phyloP scores from a whole-genome alignment of 1,140 invertebrate genomes.

The Cydia splendana region DNA sequence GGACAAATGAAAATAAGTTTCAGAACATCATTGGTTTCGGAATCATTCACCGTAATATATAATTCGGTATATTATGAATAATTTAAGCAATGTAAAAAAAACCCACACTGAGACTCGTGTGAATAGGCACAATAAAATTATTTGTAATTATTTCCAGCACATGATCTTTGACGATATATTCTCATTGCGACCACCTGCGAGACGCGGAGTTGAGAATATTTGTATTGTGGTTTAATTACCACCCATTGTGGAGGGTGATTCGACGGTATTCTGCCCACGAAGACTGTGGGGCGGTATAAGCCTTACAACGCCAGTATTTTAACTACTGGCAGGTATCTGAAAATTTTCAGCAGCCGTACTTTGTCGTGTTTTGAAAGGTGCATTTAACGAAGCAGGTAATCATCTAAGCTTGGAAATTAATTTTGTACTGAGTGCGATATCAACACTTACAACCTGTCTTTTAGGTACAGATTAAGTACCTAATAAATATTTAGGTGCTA shows the following conservation, averaged over 20 bases:
- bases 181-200: constrained; percentile 72
- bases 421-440: too few species aligned
- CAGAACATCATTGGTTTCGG: not conserved
- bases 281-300: not conserved
- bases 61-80: not conserved
- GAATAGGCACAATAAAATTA: constrained; percentile 40
- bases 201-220: constrained; percentile 69
- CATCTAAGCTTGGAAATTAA: too few species aligned
- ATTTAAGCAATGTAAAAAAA: not conserved
- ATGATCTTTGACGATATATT: constrained; percentile 57
- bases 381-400: too few species aligned
- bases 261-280: constrained; percentile 44
- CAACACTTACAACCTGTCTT: too few species aligned
- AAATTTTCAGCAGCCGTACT: not conserved
- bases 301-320: not conserved
- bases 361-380: too few species aligned
- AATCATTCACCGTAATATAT: not conserved
- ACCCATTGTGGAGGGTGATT: constrained; percentile 70
- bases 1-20: not conserved
- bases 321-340: not conserved
- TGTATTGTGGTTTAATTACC: constrained; percentile 76
- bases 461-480: too few species aligned
- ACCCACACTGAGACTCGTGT: constrained; percentile 38
- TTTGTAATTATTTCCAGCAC: constrained; percentile 32
- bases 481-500: too few species aligned